phyloP scores from a whole-genome alignment of 64 coral and sea anemone species.

The Montipora foliosa region DNA sequence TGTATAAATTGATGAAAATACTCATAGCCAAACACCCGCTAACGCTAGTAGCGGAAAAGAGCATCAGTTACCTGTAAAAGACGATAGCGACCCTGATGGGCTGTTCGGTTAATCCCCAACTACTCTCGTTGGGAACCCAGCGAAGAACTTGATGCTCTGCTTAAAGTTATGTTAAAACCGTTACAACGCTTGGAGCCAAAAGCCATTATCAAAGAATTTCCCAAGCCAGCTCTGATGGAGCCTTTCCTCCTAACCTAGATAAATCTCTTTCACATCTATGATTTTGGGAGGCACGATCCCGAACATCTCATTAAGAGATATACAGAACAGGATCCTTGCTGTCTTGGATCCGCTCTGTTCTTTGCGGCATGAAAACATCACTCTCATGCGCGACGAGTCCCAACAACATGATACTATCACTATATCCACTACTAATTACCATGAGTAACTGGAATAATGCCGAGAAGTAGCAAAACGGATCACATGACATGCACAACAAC shows the following conservation, averaged over 20 bases:
- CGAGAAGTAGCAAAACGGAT: no score
- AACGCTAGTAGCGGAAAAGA: no score
- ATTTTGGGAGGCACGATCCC: conserved; percentile 34
- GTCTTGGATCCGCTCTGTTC: conserved; percentile 49
- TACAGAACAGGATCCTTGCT: conserved; percentile 61
- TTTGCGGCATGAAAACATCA: conserved; percentile 54
- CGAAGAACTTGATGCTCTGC: conserved; percentile 64
- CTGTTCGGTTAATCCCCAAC: not conserved
- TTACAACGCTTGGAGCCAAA: conserved; percentile 44
- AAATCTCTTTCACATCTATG: conserved; percentile 41
- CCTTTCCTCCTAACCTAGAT: conserved; percentile 62
- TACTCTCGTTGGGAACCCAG: conserved; percentile 70
- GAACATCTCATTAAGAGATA: conserved; percentile 43
- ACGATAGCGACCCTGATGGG: conserved; percentile 31
- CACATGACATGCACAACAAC: no score
- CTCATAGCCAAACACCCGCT: not conserved
- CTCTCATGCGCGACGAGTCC: not conserved
- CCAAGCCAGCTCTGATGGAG: conserved; percentile 24
- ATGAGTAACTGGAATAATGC: no score
- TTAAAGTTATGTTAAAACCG: conserved; percentile 22
- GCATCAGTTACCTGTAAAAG: not conserved
- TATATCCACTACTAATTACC: no score
- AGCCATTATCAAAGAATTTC: conserved; percentile 53
- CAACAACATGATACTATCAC: no score
- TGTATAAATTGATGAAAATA: not conserved